Conservation (phyloP, 2,797 vertebrate genomes). For the Bucorvus abyssinicus region DNA sequence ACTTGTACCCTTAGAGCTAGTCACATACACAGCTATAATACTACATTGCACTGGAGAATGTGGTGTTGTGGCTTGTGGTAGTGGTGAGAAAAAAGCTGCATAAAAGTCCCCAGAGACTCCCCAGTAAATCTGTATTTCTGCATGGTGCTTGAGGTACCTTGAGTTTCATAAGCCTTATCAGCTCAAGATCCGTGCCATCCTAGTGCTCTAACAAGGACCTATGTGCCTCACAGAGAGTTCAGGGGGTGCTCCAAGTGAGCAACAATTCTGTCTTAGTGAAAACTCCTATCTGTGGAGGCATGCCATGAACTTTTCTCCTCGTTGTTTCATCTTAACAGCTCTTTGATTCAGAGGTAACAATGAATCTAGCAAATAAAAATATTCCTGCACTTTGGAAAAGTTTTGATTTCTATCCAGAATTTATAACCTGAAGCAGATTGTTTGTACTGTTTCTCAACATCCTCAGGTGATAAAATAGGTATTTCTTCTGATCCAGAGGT, state of each 20-base stretch:
- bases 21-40: not conserved
- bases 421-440: not conserved
- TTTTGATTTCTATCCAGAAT: not conserved
- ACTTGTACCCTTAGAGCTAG: too few species aligned
- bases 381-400: not conserved
- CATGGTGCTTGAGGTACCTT: not conserved
- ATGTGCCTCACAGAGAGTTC: accelerated
- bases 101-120: not conserved
- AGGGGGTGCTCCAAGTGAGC: not conserved
- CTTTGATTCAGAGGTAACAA: not conserved
- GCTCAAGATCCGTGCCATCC: accelerated
- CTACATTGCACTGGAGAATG: not conserved
- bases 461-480: not conserved
- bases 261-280: not conserved
- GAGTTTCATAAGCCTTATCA: not conserved
- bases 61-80: not conserved
- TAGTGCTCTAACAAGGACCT: not conserved
- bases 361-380: not conserved
- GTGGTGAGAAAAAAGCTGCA: not conserved
- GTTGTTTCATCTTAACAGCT: not conserved
- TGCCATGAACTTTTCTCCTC: not conserved
- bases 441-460: not conserved
- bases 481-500: not conserved
- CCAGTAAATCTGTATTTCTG: not conserved
- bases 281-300: not conserved